Percentiles rank a stretch among this genome's conserved stretches.
phyloP scores from a whole-genome alignment of 2,797 vertebrate genomes.

The Poeciliopsis paucimaculata region DNA sequence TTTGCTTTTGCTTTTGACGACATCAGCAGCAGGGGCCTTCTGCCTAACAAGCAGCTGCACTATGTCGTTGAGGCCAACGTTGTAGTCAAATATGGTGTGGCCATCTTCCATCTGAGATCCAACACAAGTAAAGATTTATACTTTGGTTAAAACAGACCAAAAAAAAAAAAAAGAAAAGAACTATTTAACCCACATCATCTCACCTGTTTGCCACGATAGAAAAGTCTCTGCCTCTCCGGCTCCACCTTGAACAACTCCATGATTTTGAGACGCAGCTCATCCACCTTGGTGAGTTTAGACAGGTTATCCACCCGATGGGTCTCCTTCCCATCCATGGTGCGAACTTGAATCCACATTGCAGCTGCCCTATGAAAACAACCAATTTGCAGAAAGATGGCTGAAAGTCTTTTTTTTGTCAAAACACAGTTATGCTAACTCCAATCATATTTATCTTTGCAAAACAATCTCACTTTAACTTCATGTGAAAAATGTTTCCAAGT shows the following conservation, averaged over 20 bases:
- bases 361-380: slow-evolving; percentile 71
- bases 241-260: slow-evolving; percentile 89
- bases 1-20: slow-evolving; percentile 55
- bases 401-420: not conserved
- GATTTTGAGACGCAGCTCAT: slow-evolving; percentile 89
- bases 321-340: slow-evolving; percentile 96
- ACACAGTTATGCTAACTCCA: not conserved
- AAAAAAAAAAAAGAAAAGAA: too few relatives aligned
- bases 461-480: not conserved
- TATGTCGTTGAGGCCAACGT: slow-evolving; percentile 93
- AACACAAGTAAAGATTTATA: not conserved
- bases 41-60: slow-evolving; percentile 94
- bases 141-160: not conserved
- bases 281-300: slow-evolving; percentile 97
- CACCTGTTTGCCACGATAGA: slow-evolving; percentile 97
- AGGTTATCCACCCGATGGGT: slow-evolving; percentile 91
- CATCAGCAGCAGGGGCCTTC: slow-evolving; percentile 65
- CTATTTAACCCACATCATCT: not conserved
- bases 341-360: slow-evolving; percentile 98
- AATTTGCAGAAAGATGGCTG: slow-evolving; percentile 12
- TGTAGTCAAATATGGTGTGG: slow-evolving; percentile 97
- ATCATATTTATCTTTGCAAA: not conserved
- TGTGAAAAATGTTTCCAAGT: not conserved
- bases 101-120: slow-evolving; percentile 92
- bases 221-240: slow-evolving; percentile 88